Percentiles rank a stretch among this genome's conserved stretches.
Conservation (phyloP, 2,113 vertebrate genomes). For the Callionymus lyra region DNA sequence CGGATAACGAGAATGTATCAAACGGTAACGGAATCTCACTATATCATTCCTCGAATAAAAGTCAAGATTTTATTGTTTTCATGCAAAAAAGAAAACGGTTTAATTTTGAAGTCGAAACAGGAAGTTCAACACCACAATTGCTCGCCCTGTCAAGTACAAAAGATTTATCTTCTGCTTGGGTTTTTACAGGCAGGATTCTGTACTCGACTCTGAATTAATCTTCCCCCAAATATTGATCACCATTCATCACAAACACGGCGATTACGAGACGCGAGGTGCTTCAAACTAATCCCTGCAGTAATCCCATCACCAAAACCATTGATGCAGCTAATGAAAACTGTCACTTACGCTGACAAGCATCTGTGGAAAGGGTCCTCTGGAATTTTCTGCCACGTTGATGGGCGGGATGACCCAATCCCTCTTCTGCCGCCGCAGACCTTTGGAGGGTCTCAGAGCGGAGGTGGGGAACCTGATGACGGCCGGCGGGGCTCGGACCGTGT, state of each 20-base stretch:
- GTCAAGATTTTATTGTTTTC: too few relatives aligned
- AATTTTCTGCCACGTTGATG: slow-evolving; percentile 94
- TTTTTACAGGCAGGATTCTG: too few relatives aligned
- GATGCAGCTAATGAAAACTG: slow-evolving; percentile 12
- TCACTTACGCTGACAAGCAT: slow-evolving; percentile 91
- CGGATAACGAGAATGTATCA: slow-evolving; percentile 28
- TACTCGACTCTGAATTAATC: too few relatives aligned
- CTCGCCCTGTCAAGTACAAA: too few relatives aligned
- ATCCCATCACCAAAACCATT: slow-evolving; percentile 25
- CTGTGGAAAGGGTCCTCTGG: slow-evolving; percentile 89
- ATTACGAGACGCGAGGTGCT: slow-evolving; percentile 10
- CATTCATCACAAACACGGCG: slow-evolving; percentile 23
- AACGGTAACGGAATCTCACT: slow-evolving; percentile 11
- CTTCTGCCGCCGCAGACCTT: slow-evolving; percentile 79
- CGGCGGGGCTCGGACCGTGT: slow-evolving; percentile 38
- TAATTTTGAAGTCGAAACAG: too few relatives aligned
- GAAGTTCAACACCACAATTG: too few relatives aligned
- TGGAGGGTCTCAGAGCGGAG: slow-evolving; percentile 53
- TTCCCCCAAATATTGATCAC: slow-evolving; percentile 2
- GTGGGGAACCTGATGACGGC: slow-evolving; percentile 69
- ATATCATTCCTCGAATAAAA: too few relatives aligned
- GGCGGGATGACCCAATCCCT: slow-evolving; percentile 97
- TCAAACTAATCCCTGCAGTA: slow-evolving; percentile 31
- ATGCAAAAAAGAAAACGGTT: too few relatives aligned
- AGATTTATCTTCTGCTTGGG: too few relatives aligned